Evolutionary conservation across 2,797 vertebrate species (phyloP).

Genomic region (Distichodus sexfasciatus): DNA sequence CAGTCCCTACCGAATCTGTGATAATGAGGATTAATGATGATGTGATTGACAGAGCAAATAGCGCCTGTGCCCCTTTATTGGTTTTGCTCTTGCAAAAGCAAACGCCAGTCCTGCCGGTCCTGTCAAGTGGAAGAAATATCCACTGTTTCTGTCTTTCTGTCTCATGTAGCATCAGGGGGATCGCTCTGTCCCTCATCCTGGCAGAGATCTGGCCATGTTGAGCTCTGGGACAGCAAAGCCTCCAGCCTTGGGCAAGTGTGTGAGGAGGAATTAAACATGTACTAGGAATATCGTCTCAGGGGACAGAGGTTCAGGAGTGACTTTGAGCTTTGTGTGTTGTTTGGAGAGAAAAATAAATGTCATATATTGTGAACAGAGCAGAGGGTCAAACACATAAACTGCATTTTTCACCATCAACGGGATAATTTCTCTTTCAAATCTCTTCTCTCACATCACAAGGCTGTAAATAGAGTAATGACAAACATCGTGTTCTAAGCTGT

Average conservation of each 20-base stretch:
- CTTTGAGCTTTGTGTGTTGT: constrained; percentile 1
- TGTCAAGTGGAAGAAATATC: background rate
- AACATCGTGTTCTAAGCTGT: background rate
- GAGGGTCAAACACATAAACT: no score
- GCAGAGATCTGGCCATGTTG: constrained; percentile 16
- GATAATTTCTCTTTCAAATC: background rate
- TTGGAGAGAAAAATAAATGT: constrained; percentile 40
- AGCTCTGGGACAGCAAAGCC: background rate
- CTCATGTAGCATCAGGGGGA: constrained; percentile 9
- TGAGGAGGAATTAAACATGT: constrained; percentile 11
- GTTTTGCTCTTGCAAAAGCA: no score
- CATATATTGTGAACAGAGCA: no score
- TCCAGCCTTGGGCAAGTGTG: background rate
- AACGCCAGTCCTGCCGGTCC: background rate
- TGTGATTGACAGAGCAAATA: no score
- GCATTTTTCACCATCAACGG: no score
- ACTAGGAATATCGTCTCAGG: background rate
- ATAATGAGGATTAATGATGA: no score
- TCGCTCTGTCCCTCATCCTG: constrained; percentile 8
- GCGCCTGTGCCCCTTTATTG: no score
- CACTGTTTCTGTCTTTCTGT: background rate
- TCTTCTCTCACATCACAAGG: background rate
- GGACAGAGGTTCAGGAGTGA: background rate
- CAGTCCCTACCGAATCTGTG: no score
- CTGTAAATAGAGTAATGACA: background rate